Conservation (phyloP, 2,888 invertebrate species). For the Meiosimyza platycephala region DNA sequence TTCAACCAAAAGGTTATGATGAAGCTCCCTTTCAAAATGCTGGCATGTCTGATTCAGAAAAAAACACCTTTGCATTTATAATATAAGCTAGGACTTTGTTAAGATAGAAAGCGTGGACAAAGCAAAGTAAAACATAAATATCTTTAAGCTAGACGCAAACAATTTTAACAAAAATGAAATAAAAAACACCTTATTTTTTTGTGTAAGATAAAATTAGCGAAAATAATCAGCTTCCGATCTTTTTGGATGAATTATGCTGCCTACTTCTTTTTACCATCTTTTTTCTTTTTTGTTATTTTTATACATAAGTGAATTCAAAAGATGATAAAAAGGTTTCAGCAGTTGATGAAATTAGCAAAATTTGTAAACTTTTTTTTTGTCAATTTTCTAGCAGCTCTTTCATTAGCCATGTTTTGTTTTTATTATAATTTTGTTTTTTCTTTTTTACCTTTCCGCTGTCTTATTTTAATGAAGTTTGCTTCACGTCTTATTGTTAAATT, state of each 20-base stretch:
- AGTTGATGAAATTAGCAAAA: conserved; percentile 4
- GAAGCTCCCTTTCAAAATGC: too few relatives aligned
- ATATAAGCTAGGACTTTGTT: too few relatives aligned
- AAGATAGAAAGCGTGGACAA: too few relatives aligned
- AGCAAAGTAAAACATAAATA: too few relatives aligned
- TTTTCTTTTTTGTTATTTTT: not conserved
- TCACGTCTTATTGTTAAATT: not conserved
- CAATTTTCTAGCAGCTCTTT: not conserved
- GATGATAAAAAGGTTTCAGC: not conserved
- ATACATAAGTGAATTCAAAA: not conserved
- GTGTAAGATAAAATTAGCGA: too few relatives aligned
- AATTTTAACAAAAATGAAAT: too few relatives aligned
- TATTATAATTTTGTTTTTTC: not conserved
- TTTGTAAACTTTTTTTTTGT: conserved; percentile 5
- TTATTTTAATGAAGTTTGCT: conserved; percentile 15
- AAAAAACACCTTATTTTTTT: too few relatives aligned
- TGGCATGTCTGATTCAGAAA: too few relatives aligned
- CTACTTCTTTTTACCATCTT: not conserved
- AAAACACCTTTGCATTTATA: too few relatives aligned
- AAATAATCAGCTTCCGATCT: too few relatives aligned
- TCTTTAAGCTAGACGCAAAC: too few relatives aligned
- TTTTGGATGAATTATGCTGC: not conserved
- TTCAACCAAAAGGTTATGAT: too few relatives aligned
- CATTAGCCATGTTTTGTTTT: not conserved
- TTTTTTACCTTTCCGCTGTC: not conserved